A percentile compares a stretch with the other conserved stretches of the same genome.
phyloP scores from a whole-genome alignment of 2,797 vertebrate species.

The Hypotaenidia okinawae region DNA sequence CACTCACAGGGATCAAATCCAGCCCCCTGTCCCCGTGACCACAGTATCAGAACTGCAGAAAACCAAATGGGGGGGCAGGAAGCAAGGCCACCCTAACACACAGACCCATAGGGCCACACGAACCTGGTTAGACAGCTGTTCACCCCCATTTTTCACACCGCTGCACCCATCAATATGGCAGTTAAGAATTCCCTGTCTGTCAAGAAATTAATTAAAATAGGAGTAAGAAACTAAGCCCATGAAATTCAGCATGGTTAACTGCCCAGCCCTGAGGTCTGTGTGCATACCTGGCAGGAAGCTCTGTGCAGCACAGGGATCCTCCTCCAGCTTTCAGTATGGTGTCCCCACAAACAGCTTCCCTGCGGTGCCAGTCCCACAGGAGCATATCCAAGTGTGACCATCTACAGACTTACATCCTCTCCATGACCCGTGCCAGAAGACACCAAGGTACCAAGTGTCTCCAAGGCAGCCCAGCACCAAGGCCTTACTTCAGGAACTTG shows the following conservation, averaged over 20 bases:
- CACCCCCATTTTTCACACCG: neutral
- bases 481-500: neutral
- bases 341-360: neutral
- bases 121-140: neutral
- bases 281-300: neutral
- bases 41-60: neutral
- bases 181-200: neutral
- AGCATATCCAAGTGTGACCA: neutral
- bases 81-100: too few relatives aligned
- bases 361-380: too few relatives aligned
- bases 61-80: too few relatives aligned
- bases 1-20: too few relatives aligned
- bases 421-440: neutral
- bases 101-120: too few relatives aligned
- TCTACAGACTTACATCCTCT: accelerated
- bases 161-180: neutral
- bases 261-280: neutral
- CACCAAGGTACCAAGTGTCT: neutral
- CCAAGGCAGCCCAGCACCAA: neutral
- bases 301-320: neutral
- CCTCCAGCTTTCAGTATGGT: neutral
- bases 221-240: neutral
- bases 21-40: too few relatives aligned
- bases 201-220: neutral
- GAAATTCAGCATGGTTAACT: neutral